phyloP scores from a whole-genome alignment of 2,797 vertebrate species.

The Cossypha dichroa region DNA sequence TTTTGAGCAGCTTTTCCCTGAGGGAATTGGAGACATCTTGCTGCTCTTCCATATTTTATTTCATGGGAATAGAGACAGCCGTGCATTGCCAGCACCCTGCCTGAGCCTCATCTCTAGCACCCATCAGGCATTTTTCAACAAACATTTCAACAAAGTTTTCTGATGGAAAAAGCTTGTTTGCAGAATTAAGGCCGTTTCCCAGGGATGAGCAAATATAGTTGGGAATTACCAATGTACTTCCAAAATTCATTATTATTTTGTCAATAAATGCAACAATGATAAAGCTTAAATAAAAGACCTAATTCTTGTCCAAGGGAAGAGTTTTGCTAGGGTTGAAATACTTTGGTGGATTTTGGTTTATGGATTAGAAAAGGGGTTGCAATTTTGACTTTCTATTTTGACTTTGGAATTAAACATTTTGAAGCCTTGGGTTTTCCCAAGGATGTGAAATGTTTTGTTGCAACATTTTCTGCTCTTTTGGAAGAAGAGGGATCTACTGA shows the following conservation, averaged over 20 bases:
- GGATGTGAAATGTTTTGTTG: neutral
- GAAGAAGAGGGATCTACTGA: neutral
- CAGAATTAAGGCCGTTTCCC: fast-evolving
- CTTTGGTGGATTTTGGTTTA: neutral
- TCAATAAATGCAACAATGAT: neutral
- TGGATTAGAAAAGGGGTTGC: neutral
- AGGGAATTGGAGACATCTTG: fast-evolving
- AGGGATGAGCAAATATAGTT: neutral
- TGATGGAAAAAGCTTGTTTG: fast-evolving
- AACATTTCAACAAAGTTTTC: neutral
- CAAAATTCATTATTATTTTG: neutral
- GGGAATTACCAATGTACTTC: neutral
- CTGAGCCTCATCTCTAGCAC: fast-evolving
- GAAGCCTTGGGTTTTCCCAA: neutral
- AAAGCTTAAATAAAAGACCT: neutral
- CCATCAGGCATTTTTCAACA: neutral
- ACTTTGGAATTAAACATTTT: neutral
- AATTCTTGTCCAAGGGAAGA: neutral
- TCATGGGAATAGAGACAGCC: neutral
- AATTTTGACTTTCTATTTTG: neutral
- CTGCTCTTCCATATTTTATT: neutral
- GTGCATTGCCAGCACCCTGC: fast-evolving
- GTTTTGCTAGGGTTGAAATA: neutral
- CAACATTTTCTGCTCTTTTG: neutral
- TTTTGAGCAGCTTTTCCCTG: neutral